Base-by-base conservation (phyloP, 92 coral and sea anemone species). In the Phenganax stokvisi region DNA sequence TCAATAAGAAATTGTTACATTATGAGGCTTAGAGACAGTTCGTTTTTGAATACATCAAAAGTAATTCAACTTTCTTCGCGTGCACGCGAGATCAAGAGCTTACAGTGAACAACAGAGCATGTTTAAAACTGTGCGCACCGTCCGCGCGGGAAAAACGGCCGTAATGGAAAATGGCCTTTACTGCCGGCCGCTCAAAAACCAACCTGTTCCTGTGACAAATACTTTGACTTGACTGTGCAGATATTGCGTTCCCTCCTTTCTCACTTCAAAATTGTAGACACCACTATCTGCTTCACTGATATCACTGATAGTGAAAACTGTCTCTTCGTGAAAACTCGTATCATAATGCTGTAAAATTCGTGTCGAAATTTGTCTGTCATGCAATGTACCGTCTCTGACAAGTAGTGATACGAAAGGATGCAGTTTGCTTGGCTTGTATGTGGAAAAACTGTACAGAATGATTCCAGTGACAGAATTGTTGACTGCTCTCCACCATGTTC, bases 211-310 rank as follows among this genome's bases (percentile, higher is more conserved):
- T 17, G 5, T 17, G 1, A 64, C 71, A 64, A 64, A 2, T 17
- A 64, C 1, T 64, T 17, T 64, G 71, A 64, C 47, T 64, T 64
- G 37, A 64, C 47, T 64, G 71, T 64, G 71, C 2, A 64, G 71
- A 64, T 64, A 31, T 20, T 10, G 9, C 10, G 1, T 2, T 64
- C 71, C 71, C 3, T 20, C 37, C 29, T 47, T 64, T 4, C 71
- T 31, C 9, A 64, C 44, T 20, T 64, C 37, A 20, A 64, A 64
- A 27, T 47, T 64, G 71, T 64, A 64, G 20, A 20, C 44, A 17
- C 71, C 71, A 64, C 71, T 27, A 64, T 64, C 71, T n/a, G 47
- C 71, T 64, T 64, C 47, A 47, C 44, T 64, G 5, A 64, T 47
- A 27, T 64, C 16, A n/a, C 29, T 17, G 71, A 64, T 64, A 64